Evolutionary conservation across 2,888 invertebrate genomes (phyloP).

Genomic region (Stenichneumon culpator): DNA sequence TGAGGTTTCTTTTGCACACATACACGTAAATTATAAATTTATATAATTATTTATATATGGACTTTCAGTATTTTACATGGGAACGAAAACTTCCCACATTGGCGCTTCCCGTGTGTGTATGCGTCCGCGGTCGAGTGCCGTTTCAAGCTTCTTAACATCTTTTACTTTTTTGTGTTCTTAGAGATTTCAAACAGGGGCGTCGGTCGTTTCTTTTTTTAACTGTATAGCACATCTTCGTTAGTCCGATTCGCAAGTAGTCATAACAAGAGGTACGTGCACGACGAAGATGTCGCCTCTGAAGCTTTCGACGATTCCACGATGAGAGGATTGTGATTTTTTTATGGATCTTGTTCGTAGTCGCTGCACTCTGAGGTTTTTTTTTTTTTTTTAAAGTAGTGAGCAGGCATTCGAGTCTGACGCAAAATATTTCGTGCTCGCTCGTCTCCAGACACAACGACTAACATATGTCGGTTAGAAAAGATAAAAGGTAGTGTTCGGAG

Average conservation of each 20-base stretch:
- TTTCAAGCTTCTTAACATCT: slow-evolving; percentile 47
- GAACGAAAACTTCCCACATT: slow-evolving; percentile 67
- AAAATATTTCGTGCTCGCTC: neutral
- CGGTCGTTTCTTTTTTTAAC: slow-evolving; percentile 46
- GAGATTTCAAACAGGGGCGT: slow-evolving; percentile 44
- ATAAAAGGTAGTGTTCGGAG: slow-evolving; percentile 30
- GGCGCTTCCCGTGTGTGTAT: slow-evolving; percentile 59
- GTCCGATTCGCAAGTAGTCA: slow-evolving; percentile 31
- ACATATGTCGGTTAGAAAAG: slow-evolving; percentile 24
- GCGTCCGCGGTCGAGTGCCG: slow-evolving; percentile 67
- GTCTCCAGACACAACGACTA: neutral
- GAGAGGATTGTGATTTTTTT: slow-evolving; percentile 4
- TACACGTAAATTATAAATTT: slow-evolving; percentile 72
- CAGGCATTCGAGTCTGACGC: neutral
- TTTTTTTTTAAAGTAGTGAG: neutral
- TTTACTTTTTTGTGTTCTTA: slow-evolving; percentile 9
- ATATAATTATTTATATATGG: slow-evolving; percentile 79
- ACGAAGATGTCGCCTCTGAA: slow-evolving; percentile 21
- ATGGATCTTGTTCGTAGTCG: slow-evolving; percentile 35
- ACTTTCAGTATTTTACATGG: slow-evolving; percentile 82
- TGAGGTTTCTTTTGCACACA: slow-evolving; percentile 73
- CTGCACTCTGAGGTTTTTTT: slow-evolving; percentile 24
- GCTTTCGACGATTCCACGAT: slow-evolving; percentile 11
- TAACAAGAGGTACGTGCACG: slow-evolving; percentile 2
- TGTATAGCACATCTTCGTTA: slow-evolving; percentile 36